Evolutionary conservation across 2,888 invertebrate genomes (phyloP).

Genomic region (Cephus rjabovi): DNA sequence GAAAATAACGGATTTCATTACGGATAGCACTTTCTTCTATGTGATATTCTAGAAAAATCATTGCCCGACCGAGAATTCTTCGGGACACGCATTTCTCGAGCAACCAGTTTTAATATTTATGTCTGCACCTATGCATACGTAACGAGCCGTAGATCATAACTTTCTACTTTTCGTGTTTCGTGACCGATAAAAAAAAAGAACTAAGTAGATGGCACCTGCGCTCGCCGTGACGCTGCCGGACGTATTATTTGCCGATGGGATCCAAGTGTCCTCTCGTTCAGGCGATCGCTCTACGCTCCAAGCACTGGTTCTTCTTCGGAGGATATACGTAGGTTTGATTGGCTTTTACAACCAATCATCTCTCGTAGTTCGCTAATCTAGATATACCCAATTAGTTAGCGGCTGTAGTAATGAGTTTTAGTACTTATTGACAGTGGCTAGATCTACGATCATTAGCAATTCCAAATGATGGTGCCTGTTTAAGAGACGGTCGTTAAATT

Average conservation of each 20-base stretch:
- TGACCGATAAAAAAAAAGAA: slow-evolving; percentile 13
- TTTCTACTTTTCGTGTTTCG: slow-evolving; percentile 35
- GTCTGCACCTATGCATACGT: slow-evolving; percentile 54
- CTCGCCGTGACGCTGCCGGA: background rate
- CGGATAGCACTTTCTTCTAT: background rate
- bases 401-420: slow-evolving; percentile 41
- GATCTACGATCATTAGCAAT: slow-evolving; percentile 49
- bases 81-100: background rate
- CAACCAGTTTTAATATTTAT: slow-evolving; percentile 37
- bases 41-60: background rate
- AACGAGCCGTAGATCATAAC: slow-evolving; percentile 53
- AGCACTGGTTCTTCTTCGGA: background rate
- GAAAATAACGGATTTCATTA: background rate
- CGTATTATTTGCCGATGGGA: background rate
- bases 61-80: background rate
- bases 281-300: background rate
- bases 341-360: background rate
- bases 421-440: slow-evolving; percentile 43
- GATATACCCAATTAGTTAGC: slow-evolving; percentile 31
- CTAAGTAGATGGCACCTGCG: slow-evolving; percentile 8
- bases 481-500: slow-evolving; percentile 40
- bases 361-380: slow-evolving; percentile 3
- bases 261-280: background rate
- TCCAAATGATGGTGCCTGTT: slow-evolving; percentile 42
- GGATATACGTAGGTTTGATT: background rate